Conservation (phyloP, 2,113 vertebrate genomes). For the Myotis yumanensis region DNA sequence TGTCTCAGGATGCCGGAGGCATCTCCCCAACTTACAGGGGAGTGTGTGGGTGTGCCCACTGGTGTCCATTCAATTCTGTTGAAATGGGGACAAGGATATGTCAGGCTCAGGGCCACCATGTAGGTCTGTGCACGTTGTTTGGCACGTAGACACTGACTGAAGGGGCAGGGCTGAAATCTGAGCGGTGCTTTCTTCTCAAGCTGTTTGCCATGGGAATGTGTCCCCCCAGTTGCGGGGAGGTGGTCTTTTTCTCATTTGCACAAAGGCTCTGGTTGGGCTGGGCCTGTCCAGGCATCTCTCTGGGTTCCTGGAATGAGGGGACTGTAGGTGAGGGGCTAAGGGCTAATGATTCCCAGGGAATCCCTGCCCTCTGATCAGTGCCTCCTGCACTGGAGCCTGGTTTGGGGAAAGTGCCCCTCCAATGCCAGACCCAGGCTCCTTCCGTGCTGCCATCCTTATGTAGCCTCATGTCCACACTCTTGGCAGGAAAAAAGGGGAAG, state of each 20-base stretch:
- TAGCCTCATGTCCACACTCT: neutral
- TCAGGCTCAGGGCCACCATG: neutral
- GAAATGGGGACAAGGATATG: neutral
- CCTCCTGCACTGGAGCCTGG: neutral
- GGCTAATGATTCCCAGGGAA: neutral
- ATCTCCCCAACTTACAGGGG: neutral
- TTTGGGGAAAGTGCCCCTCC: neutral
- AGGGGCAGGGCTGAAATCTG: neutral
- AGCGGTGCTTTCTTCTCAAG: neutral
- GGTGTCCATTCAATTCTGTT: neutral
- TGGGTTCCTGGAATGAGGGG: neutral
- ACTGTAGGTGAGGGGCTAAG: neutral
- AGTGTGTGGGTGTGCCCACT: neutral
- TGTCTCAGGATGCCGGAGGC: neutral
- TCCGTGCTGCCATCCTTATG: neutral
- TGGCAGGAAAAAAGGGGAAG: neutral
- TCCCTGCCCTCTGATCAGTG: neutral
- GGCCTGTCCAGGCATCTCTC: neutral
- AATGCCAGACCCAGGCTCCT: neutral
- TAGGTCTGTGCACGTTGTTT: neutral
- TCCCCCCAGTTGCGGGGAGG: neutral
- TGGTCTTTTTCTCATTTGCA: neutral
- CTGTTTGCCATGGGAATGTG: neutral
- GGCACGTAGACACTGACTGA: neutral
- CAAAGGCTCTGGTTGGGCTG: neutral